Conservation (phyloP, 2,113 vertebrate species). For the Sardina pilchardus region DNA sequence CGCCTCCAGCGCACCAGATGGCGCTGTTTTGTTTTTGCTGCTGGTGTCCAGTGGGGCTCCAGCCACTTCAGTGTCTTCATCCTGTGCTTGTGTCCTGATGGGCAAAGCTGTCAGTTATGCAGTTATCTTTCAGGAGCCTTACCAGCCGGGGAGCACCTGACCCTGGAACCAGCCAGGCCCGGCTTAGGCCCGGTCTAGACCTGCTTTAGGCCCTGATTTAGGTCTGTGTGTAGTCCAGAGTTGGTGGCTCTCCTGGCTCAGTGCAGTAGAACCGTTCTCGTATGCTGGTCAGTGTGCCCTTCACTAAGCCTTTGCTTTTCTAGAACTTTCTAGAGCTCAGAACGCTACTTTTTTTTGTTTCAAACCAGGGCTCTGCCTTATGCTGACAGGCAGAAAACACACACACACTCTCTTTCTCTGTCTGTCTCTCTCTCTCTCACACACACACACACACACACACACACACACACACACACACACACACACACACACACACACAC, state of each 20-base stretch:
- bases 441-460: no score
- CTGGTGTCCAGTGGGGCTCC: not conserved
- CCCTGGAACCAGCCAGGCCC: not conserved
- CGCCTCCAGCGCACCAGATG: not conserved
- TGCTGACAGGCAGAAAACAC: constrained; percentile 3
- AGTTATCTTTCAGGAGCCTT: constrained; percentile 60
- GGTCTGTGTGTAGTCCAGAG: not conserved
- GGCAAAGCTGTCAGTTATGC: constrained; percentile 42
- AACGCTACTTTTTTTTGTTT: not conserved
- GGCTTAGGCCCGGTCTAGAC: not conserved
- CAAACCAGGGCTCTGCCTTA: constrained; percentile 26
- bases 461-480: not conserved
- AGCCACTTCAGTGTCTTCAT: constrained; percentile 39
- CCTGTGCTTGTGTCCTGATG: constrained; percentile 37
- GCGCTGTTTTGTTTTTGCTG: not conserved
- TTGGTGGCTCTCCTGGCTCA: not conserved
- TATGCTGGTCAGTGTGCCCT: not conserved
- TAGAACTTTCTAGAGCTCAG: not conserved
- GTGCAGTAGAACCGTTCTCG: not conserved
- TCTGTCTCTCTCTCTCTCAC: no score
- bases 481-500: not conserved
- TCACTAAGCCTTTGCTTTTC: constrained; percentile 14
- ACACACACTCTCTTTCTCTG: not conserved
- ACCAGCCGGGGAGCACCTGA: constrained; percentile 17
- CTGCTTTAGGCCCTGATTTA: not conserved